Conservation (phyloP, 2,888 invertebrate species). For the Dolichomitus sp. region DNA sequence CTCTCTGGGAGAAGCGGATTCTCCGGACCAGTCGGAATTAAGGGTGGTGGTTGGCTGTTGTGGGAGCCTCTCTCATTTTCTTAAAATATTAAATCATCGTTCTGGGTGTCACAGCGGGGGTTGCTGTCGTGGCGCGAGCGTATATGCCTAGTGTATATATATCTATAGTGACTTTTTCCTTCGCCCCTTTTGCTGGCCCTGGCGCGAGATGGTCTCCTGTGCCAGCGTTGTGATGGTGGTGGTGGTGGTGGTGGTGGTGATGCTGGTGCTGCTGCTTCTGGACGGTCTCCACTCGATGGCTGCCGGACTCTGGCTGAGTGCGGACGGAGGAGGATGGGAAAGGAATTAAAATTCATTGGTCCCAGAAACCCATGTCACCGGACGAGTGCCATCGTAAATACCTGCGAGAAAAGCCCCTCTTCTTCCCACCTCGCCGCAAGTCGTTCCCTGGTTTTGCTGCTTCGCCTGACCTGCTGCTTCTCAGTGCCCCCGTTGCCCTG, state of each 20-base stretch:
- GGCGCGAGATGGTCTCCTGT: slow-evolving; percentile 13
- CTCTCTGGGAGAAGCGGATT: slow-evolving; percentile 6
- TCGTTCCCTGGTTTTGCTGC: slow-evolving; percentile 18
- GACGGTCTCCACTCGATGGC: slow-evolving; percentile 30
- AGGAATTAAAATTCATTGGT: slow-evolving; percentile 86
- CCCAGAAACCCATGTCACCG: slow-evolving; percentile 85
- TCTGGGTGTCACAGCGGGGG: slow-evolving; percentile 84
- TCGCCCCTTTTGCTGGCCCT: slow-evolving; percentile 27
- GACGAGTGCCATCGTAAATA: slow-evolving; percentile 85
- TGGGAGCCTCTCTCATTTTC: slow-evolving; percentile 83
- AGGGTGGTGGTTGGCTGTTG: slow-evolving; percentile 78
- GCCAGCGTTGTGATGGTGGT: slow-evolving; percentile 64
- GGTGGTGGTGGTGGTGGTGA: slow-evolving; percentile 68
- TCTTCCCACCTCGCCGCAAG: slow-evolving; percentile 32
- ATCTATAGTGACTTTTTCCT: slow-evolving; percentile 36
- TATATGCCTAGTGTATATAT: slow-evolving; percentile 36
- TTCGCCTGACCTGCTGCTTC: slow-evolving; percentile 49
- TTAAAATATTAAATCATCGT: slow-evolving; percentile 86
- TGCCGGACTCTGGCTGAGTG: slow-evolving; percentile 49
- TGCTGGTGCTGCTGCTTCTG: slow-evolving; percentile 63
- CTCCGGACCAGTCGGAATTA: slow-evolving; percentile 41
- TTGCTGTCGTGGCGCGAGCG: slow-evolving; percentile 73
- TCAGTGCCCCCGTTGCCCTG: slow-evolving; percentile 16
- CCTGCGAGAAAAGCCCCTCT: slow-evolving; percentile 74
- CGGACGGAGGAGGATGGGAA: slow-evolving; percentile 67